Percentiles rank a stretch among this genome's conserved stretches.
Conservation (phyloP, 1,140 invertebrate genomes). For the Propsilocerus akamusi region DNA sequence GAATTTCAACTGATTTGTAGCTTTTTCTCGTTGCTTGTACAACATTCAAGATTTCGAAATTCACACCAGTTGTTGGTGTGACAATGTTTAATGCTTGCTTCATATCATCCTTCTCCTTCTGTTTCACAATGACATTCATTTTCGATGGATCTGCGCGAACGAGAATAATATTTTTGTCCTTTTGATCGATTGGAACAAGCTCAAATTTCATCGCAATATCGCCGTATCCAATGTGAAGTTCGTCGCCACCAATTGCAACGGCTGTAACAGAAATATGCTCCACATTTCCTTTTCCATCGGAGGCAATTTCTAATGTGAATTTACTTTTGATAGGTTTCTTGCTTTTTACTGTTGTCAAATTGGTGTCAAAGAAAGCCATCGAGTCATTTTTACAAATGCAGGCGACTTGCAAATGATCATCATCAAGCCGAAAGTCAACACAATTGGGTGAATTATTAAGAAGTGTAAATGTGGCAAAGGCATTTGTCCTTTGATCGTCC, state of each 20-base stretch:
- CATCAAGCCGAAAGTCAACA: constrained; percentile 26
- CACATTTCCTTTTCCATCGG: constrained; percentile 30
- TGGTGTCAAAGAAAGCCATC: constrained; percentile 28
- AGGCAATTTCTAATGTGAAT: constrained; percentile 45
- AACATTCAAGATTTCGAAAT: constrained; percentile 19
- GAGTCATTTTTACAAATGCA: constrained; percentile 41
- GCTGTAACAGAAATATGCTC: constrained; percentile 34
- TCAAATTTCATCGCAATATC: constrained; percentile 38
- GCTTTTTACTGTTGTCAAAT: constrained; percentile 27
- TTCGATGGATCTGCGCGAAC: constrained; percentile 29
- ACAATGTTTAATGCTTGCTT: constrained; percentile 27
- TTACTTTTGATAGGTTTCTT: constrained; percentile 53
- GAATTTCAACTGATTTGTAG: constrained; percentile 37
- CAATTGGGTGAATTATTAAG: constrained; percentile 43
- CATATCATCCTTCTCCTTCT: constrained; percentile 18
- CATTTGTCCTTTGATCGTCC: constrained; percentile 17
- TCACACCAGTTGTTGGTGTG: constrained; percentile 22
- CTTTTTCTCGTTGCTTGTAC: constrained; percentile 25
- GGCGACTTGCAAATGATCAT: constrained; percentile 31
- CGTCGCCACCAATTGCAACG: constrained; percentile 22
- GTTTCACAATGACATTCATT: constrained; percentile 16
- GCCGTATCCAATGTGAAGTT: constrained; percentile 36
- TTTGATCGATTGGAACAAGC: constrained; percentile 29
- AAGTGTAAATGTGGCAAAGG: constrained; percentile 32
- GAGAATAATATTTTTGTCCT: constrained; percentile 31